Evolutionary conservation across 92 coral and sea anemone genomes (phyloP).

Genomic region (Parazoanthus darwini): DNA sequence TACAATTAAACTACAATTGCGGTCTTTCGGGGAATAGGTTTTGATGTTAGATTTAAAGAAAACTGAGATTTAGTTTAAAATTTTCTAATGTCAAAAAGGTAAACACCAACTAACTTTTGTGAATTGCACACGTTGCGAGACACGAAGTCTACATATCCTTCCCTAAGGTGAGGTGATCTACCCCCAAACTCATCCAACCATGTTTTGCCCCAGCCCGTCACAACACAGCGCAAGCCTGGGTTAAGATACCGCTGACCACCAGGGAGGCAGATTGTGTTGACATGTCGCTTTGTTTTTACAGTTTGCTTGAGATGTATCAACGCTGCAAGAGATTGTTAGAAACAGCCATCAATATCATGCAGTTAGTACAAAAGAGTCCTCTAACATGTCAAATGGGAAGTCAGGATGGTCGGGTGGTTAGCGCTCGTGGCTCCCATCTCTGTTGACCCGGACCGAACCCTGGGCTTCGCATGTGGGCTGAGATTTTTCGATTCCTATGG

Average conservation of each 20-base stretch:
- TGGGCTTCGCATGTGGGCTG: no score
- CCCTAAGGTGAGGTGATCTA: constrained; percentile 71
- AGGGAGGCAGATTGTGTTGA: constrained; percentile 81
- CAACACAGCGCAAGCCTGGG: constrained; percentile 81
- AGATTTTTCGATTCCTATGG: no score
- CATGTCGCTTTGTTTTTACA: constrained; percentile 54
- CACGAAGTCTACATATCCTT: constrained; percentile 92
- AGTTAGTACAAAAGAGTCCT: no score
- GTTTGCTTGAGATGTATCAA: constrained; percentile 74
- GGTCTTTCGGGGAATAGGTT: no score
- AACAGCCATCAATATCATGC: background rate
- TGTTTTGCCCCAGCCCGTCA: constrained; percentile 98
- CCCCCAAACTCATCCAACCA: constrained; percentile 72
- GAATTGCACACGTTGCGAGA: constrained; percentile 81
- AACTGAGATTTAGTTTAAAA: no score
- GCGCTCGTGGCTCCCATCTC: no score
- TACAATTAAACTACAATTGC: no score
- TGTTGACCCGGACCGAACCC: no score
- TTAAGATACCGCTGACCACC: constrained; percentile 65
- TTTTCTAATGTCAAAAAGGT: background rate
- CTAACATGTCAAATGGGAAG: no score
- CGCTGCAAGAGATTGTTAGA: constrained; percentile 52
- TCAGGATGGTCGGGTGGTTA: no score
- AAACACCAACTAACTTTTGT: constrained; percentile 56
- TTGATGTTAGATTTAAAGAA: no score